A percentile compares a stretch with the other conserved stretches of the same genome.
phyloP scores from a whole-genome alignment of 2,113 vertebrate species.

The Polypterus senegalus region DNA sequence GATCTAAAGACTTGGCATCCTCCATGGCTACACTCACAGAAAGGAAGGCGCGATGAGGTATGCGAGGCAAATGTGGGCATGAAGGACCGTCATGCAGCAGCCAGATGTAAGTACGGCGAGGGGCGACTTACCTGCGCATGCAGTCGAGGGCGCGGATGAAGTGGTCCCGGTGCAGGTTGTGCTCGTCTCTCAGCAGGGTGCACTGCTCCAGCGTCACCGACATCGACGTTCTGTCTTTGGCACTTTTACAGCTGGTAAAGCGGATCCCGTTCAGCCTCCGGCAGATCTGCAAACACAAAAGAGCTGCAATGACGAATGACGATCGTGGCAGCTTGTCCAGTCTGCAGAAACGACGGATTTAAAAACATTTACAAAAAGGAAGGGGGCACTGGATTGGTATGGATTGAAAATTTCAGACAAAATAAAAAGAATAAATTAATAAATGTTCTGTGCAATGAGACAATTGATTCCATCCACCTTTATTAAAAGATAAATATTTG shows the following conservation, averaged over 20 bases:
- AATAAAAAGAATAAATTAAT: too few relatives aligned
- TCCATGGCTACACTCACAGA: too few relatives aligned
- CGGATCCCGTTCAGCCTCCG: constrained; percentile 88
- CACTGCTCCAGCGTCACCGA: constrained; percentile 94
- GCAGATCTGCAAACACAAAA: constrained; percentile 64
- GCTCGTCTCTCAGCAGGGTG: constrained; percentile 80
- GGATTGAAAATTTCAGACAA: too few relatives aligned
- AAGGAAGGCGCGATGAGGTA: not conserved
- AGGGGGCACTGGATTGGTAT: too few relatives aligned
- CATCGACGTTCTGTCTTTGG: constrained; percentile 98
- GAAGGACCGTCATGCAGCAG: constrained; percentile 1
- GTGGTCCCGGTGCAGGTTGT: constrained; percentile 88
- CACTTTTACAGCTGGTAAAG: constrained; percentile 98
- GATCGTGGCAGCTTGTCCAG: too few relatives aligned
- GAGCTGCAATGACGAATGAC: too few relatives aligned
- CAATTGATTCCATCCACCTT: too few relatives aligned
- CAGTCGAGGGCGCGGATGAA: constrained; percentile 85
- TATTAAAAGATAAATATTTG: too few relatives aligned
- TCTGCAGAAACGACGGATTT: too few relatives aligned
- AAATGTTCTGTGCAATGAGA: too few relatives aligned
- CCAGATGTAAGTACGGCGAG: not conserved
- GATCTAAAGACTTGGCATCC: too few relatives aligned
- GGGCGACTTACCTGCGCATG: constrained; percentile 75
- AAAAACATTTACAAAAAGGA: too few relatives aligned
- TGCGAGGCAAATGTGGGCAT: not conserved